Base-by-base conservation (phyloP, 2,797 vertebrate genomes). In the Enteromius treurensis region DNA sequence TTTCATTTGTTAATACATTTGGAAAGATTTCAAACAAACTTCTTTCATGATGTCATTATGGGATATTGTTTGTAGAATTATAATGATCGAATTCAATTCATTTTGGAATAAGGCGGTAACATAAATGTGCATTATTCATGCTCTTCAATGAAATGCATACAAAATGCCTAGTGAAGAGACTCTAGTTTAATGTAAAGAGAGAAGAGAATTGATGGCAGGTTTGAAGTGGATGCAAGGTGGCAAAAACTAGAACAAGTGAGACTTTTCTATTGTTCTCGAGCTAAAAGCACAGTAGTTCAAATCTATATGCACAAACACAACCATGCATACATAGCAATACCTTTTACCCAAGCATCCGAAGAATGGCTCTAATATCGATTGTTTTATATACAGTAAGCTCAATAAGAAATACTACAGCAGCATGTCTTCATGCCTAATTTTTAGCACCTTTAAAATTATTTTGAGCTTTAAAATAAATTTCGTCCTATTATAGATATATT, bases 221-320 rank as follows among this genome's bases (percentile, higher is more conserved):
- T 34, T 34, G 34, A 32, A 34, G 13, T 5, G 6, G 29, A 8
- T 34, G 14, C 29, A 65, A 65, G 17, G 64, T 37, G 32, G 6
- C 5, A 29, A 10, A 65, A 65, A 65, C 64, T 32, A 65, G 32
- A 79, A 84, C 60, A 79, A 87, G 79, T 79, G 19, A 58, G 49
- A 74, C 29, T 34, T 65, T 65, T 34, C 32, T 37, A 32, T 65
- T 34, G 15, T 21, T 8, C 64, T 65, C 6, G 6, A 65, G 64
- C 32, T 10, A 4, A 65, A 34, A 65, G 29, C 29, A 29, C 15
- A 32, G 29, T 26, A 14, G 4, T 62, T 62, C 13, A 62, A 14
- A 14, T 26, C 23, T 60, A 60, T 60, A 60, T 26, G 58, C 23
- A 60, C n/a, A 60, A 26, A 60, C 13, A 23, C 3, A 1, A 58